A percentile compares a stretch with the other conserved stretches of the same genome.
Evolutionary conservation across 53 echinoderm and acorn worm genomes (phyloP).

Genomic region (Echinometra lucunter): DNA sequence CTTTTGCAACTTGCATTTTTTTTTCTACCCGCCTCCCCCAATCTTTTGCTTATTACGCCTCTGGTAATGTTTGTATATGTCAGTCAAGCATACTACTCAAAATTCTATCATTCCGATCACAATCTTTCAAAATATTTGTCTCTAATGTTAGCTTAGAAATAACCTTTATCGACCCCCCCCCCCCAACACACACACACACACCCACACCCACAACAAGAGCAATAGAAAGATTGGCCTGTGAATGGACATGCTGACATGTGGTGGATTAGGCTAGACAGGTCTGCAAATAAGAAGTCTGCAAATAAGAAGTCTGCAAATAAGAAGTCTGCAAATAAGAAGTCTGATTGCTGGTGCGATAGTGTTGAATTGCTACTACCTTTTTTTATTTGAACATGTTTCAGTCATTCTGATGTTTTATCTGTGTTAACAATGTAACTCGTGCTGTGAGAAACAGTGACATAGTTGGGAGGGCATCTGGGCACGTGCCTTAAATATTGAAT

Average conservation of each 20-base stretch:
- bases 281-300: not conserved
- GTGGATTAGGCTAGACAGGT: not conserved
- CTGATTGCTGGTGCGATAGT: not conserved
- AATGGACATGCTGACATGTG: not conserved
- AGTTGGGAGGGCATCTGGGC: not conserved
- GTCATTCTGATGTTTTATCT: not conserved
- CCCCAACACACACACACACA: no score
- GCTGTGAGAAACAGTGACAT: not conserved
- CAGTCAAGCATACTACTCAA: not conserved
- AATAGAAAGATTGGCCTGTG: not conserved
- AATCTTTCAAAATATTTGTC: not conserved
- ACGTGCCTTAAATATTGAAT: not conserved
- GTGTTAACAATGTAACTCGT: not conserved
- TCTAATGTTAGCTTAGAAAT: not conserved
- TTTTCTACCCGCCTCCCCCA: no score
- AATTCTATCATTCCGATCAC: not conserved
- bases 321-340: not conserved
- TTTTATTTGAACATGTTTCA: slow-evolving; percentile 4
- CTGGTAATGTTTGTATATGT: not conserved
- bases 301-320: not conserved
- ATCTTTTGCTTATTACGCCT: no score
- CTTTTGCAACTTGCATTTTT: no score
- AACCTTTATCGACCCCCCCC: not conserved
- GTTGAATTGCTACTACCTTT: not conserved
- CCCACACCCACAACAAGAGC: no score